Percentiles rank a stretch among this genome's conserved stretches.
These are phyloP conservation scores for Cervus canadensis DNA, from an alignment of 2,113 vertebrate species.

Conservation along the genomic window DNA sequence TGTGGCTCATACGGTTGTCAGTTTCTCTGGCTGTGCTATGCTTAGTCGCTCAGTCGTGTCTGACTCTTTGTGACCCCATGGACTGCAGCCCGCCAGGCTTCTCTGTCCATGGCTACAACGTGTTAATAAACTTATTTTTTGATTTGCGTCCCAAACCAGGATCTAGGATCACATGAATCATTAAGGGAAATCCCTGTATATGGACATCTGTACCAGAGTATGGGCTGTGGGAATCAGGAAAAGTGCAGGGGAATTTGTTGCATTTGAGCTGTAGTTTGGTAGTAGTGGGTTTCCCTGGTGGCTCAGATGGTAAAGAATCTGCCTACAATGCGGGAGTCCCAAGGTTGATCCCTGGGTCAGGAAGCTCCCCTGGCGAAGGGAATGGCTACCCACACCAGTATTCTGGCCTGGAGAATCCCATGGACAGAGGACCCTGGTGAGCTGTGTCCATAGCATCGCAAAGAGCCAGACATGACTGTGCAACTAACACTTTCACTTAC, in stretches of 20 bases:
- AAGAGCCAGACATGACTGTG: neutral
- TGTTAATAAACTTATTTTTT: neutral
- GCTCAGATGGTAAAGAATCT: neutral
- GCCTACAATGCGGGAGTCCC: neutral
- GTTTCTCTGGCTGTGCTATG: neutral
- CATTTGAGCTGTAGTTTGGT: neutral
- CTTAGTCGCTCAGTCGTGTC: neutral
- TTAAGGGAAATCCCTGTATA: neutral
- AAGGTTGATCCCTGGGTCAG: neutral
- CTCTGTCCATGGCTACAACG: neutral
- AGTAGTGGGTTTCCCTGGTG: neutral
- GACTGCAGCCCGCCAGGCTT: neutral
- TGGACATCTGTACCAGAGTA: neutral
- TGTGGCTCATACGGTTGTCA: neutral
- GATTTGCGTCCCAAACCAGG: neutral
- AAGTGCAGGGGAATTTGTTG: no score
- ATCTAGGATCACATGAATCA: neutral
- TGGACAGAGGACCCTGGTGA: neutral
- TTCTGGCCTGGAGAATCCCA: neutral
- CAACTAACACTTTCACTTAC: neutral
- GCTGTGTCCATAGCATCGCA: neutral
- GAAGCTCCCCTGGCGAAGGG: rapidly evolving
- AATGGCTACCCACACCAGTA: neutral
- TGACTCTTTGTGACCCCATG: neutral
- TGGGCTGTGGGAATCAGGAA: neutral